Evolutionary conservation across 35 echinoderm and acorn worm species (phyloP), one percentile per base, ranked within the genome.

Genomic region (Nesometra sesokonis): DNA sequence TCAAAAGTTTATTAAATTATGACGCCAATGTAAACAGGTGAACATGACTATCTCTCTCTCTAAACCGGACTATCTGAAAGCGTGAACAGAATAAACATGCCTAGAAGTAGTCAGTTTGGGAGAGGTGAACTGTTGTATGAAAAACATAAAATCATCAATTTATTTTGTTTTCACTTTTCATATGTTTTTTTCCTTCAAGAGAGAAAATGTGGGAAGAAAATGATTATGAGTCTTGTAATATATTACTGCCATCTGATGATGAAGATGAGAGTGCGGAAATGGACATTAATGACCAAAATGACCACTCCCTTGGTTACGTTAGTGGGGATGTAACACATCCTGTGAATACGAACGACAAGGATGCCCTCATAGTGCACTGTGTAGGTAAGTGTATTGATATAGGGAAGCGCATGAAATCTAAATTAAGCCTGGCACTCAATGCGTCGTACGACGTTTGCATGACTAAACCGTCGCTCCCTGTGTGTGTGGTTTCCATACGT

Each of bases 311-410:
- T 17, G 47, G 84, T n/a, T 97, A 97, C 52, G 80, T 93, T 13
- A 91, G 90, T 32, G 95, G 95, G 17, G 95, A 97, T 80, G 95
- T 93, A 29, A 97, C 91, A 11, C 92, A 97, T 47, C 95, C 95
- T 17, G 39, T 93, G n/a, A 91, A 89, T 46, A 88, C 88, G 0
- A 87, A 85, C 32, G 89, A 57, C 32, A 82, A 87, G 57, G 85
- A 97, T 57, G 89, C 89, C 1, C 91, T 97, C 78, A 90, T 97
- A 11, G 95, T 97, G 5, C 95, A 97, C 38, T 97, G 95, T 87
- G 94, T 97, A 35, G 94, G 94, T 97, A 33, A 82, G 93, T 82
- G 38, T 43, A 7, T 43, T n/a, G n/a, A n/a, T n/a, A n/a, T n/a
- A n/a, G n/a, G n/a, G 38, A 43, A 43, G 38, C 4, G 38, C 15